Conservation (phyloP, 2,113 vertebrate genomes). For the Chamaetylas fuelleborni region DNA sequence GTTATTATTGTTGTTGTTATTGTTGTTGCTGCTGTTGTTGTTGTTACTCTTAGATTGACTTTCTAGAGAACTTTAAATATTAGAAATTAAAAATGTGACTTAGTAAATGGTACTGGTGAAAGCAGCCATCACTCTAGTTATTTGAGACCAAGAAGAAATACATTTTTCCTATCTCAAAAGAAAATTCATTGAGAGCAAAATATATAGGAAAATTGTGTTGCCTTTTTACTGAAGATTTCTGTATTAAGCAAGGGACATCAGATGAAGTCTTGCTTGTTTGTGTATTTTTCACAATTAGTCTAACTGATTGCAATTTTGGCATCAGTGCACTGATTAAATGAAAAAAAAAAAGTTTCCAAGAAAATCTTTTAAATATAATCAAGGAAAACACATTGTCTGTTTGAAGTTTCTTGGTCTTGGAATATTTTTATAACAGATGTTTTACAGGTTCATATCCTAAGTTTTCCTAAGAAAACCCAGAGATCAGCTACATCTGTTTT, state of each 20-base stretch:
- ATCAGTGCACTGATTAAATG: background rate
- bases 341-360: background rate
- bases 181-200: background rate
- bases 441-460: background rate
- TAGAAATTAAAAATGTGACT: background rate
- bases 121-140: background rate
- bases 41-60: background rate
- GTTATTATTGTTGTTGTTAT: no score
- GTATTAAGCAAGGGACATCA: background rate
- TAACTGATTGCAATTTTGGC: background rate
- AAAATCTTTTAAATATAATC: background rate
- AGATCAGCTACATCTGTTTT: background rate
- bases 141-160: background rate
- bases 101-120: background rate
- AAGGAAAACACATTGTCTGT: background rate
- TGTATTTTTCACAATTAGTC: background rate
- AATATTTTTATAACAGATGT: background rate
- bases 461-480: background rate
- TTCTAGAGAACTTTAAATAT: background rate
- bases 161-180: background rate
- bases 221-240: background rate
- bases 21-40: background rate
- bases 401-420: background rate
- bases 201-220: background rate
- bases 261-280: background rate